Conservation (phyloP, 1,140 invertebrate genomes). For the Drosophila teissieri region DNA sequence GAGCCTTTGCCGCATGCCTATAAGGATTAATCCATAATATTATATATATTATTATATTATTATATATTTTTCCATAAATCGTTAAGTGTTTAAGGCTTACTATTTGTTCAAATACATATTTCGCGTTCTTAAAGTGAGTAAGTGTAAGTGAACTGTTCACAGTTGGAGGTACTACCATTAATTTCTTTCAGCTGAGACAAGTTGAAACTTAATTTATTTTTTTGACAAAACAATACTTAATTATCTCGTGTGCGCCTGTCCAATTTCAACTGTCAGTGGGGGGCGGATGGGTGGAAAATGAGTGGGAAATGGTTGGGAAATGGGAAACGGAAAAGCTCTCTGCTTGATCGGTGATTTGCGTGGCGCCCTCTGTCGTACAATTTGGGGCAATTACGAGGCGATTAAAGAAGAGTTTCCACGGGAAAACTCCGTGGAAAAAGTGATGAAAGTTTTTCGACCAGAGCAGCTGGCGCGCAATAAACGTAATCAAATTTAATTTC, state of each 20-base stretch:
- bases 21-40: neutral
- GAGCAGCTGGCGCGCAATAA: constrained; percentile 70
- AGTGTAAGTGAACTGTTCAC: no score
- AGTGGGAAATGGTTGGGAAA: neutral
- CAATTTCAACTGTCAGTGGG: constrained; percentile 34
- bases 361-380: constrained; percentile 37
- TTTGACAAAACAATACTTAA: constrained; percentile 40
- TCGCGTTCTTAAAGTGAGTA: neutral
- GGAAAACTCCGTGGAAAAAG: constrained; percentile 19
- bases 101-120: neutral
- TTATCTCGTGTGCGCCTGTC: constrained; percentile 41
- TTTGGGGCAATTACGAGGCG: constrained; percentile 71
- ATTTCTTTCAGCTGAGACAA: constrained; percentile 27
- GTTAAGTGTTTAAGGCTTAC: neutral
- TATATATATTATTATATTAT: no score
- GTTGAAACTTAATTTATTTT: constrained; percentile 36
- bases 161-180: neutral
- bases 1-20: constrained; percentile 4
- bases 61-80: neutral
- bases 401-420: constrained; percentile 72
- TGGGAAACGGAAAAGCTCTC: neutral
- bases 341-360: constrained; percentile 20
- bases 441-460: constrained; percentile 37
- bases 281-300: neutral
- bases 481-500: constrained; percentile 82